A percentile compares a stretch with the other conserved stretches of the same genome.
These are phyloP conservation scores for Ptychobarbus kaznakovi DNA, from an alignment of 2,797 vertebrate genomes.

Conservation along the genomic window DNA sequence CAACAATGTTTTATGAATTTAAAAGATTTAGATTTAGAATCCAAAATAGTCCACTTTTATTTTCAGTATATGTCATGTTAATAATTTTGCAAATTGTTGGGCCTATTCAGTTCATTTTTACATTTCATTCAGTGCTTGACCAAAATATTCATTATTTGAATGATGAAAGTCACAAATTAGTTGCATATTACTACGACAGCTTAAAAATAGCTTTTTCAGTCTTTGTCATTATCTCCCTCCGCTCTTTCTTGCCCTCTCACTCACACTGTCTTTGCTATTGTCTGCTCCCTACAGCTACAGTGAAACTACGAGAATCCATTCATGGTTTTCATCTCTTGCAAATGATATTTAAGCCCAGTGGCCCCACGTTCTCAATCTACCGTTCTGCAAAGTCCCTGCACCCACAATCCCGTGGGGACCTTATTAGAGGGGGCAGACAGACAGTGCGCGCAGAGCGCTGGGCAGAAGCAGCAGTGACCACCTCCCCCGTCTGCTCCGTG, in stretches of 20 bases:
- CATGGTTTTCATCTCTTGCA: conserved; percentile 62
- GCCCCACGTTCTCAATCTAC: conserved; percentile 47
- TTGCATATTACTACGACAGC: not conserved
- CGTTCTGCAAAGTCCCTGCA: conserved; percentile 55
- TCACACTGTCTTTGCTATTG: conserved; percentile 53
- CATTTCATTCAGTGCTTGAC: not conserved
- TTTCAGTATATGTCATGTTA: not conserved
- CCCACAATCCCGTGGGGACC: conserved; percentile 63
- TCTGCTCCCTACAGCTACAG: conserved; percentile 49
- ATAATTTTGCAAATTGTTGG: not conserved
- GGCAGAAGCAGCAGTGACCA: conserved; percentile 60
- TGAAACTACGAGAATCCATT: conserved; percentile 64
- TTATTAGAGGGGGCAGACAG: conserved; percentile 64
- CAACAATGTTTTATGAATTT: too few relatives aligned
- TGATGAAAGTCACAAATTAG: not conserved
- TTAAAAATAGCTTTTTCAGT: not conserved
- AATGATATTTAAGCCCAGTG: conserved; percentile 70
- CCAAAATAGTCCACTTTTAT: not conserved
- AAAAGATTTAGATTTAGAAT: not conserved
- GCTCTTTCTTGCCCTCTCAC: conserved; percentile 44
- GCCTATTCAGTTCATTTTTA: not conserved
- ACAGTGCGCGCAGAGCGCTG: conserved; percentile 59
- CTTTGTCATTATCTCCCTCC: conserved; percentile 16
- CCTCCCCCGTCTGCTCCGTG: conserved; percentile 60
- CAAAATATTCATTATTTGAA: not conserved